Evolutionary conservation across 2,113 vertebrate species (phyloP).

Genomic region (Corapipo altera): DNA sequence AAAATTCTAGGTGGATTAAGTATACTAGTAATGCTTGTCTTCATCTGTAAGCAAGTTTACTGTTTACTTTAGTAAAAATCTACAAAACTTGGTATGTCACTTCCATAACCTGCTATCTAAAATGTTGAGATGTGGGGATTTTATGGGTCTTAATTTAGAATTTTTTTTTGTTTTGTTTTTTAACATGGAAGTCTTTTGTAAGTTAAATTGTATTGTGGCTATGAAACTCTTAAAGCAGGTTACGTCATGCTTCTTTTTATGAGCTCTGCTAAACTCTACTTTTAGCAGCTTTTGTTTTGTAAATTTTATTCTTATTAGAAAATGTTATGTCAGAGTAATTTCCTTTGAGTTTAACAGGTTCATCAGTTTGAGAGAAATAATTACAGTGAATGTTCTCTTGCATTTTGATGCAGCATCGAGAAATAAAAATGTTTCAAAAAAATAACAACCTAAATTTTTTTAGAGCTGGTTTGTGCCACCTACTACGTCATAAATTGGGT

Average conservation of each 20-base stretch:
- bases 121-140: not conserved
- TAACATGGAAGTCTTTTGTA: not conserved
- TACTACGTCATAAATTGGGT: not conserved
- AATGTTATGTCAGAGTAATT: not conserved
- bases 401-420: not conserved
- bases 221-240: not conserved
- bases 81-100: not conserved
- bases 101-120: not conserved
- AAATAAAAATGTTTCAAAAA: slow-evolving; percentile 5
- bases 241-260: not conserved
- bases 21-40: not conserved
- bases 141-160: not conserved
- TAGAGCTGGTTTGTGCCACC: not conserved
- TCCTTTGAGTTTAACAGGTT: not conserved
- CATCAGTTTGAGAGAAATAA: not conserved
- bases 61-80: not conserved
- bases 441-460: not conserved
- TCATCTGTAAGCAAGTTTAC: not conserved
- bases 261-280: not conserved
- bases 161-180: not conserved
- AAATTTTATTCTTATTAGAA: not conserved
- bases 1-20: not conserved
- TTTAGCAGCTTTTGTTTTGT: not conserved
- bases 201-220: not conserved
- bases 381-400: not conserved